phyloP scores from a whole-genome alignment of 2,113 vertebrate genomes.

The Glaucomys volans region DNA sequence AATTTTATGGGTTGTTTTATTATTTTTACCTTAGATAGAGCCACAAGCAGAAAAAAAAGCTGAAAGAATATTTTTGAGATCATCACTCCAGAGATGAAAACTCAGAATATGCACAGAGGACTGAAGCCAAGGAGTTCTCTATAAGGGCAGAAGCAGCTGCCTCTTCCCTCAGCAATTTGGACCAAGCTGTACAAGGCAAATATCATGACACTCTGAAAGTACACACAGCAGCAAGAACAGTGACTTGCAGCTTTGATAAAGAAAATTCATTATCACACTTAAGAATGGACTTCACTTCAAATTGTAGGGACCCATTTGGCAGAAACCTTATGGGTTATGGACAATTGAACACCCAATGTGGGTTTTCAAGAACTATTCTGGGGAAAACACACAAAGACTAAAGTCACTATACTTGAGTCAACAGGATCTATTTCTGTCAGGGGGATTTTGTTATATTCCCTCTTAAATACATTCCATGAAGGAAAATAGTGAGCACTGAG shows the following conservation, averaged over 20 bases:
- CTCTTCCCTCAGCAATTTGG: slow-evolving; percentile 18
- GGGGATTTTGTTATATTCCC: not conserved
- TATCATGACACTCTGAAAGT: slow-evolving; percentile 27
- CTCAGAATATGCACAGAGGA: not conserved
- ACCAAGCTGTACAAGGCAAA: slow-evolving; percentile 33
- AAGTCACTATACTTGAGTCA: not conserved
- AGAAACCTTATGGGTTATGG: not conserved
- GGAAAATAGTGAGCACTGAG: not conserved
- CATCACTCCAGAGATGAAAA: slow-evolving; percentile 25
- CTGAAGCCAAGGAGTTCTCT: slow-evolving; percentile 30
- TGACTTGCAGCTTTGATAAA: slow-evolving; percentile 60
- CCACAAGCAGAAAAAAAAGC: not conserved
- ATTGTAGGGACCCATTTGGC: not conserved
- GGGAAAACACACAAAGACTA: not conserved
- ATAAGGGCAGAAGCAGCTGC: slow-evolving; percentile 4
- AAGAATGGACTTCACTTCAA: slow-evolving; percentile 25
- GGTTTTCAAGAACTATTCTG: slow-evolving; percentile 42
- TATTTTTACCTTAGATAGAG: not conserved
- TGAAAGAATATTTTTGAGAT: slow-evolving; percentile 62
- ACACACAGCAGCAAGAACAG: not conserved
- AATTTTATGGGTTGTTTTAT: not conserved
- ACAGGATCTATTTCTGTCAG: not conserved
- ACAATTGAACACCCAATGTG: not conserved
- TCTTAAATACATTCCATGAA: slow-evolving; percentile 3
- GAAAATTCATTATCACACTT: slow-evolving; percentile 34